Conservation (phyloP, 64 coral and sea anemone genomes). For the Dendronephthya gigantea region DNA sequence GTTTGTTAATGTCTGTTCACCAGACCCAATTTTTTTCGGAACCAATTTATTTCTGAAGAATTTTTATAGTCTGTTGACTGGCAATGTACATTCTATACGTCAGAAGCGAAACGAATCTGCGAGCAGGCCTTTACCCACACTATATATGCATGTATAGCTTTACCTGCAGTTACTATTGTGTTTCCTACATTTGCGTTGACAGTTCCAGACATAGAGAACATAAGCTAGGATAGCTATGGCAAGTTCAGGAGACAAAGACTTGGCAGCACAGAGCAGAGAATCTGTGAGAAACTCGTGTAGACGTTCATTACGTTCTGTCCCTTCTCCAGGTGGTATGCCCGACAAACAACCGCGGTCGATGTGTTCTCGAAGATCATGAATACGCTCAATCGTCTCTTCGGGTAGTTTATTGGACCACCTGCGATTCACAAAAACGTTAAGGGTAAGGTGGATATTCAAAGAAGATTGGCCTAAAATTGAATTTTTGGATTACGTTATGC, state of each 20-base stretch:
- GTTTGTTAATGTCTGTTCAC: too few species aligned
- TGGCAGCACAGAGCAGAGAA: conserved; percentile 52
- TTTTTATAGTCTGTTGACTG: too few species aligned
- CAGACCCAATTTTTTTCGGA: too few species aligned
- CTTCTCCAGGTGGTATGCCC: conserved; percentile 62
- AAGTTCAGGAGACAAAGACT: conserved; percentile 62
- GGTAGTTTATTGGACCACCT: background rate
- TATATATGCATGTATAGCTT: too few species aligned
- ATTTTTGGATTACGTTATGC: too few species aligned
- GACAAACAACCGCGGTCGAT: conserved; percentile 65
- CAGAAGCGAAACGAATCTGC: too few species aligned
- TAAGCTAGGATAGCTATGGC: conserved; percentile 70
- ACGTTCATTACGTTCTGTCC: conserved; percentile 65
- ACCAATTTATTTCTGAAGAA: too few species aligned
- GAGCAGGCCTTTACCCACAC: too few species aligned
- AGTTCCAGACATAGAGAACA: conserved; percentile 86
- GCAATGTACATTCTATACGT: too few species aligned
- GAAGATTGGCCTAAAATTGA: too few species aligned
- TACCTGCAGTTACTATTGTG: background rate
- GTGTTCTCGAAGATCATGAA: conserved; percentile 56
- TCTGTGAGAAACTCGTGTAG: conserved; percentile 59
- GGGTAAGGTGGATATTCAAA: too few species aligned
- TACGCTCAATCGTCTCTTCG: background rate
- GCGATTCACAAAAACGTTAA: too few species aligned
- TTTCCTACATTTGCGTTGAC: conserved; percentile 4